A percentile compares a stretch with the other conserved stretches of the same genome.
Evolutionary conservation across 1,140 invertebrate genomes (phyloP).

Genomic region (Drosophila nikananu): DNA sequence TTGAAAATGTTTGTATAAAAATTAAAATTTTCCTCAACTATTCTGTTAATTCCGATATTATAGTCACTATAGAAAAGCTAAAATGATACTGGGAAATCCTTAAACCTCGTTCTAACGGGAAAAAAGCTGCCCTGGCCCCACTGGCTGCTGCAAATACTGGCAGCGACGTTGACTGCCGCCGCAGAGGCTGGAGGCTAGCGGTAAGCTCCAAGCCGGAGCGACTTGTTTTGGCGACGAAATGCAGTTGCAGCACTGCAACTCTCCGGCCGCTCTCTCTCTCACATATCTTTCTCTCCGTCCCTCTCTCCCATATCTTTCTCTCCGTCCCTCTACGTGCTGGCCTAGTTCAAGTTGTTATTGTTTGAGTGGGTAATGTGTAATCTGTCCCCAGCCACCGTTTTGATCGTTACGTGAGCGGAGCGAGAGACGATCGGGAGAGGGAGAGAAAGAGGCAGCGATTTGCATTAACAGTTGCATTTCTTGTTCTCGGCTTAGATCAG

Average conservation of each 20-base stretch:
- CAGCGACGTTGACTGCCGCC: background rate
- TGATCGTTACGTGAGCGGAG: conserved; percentile 37
- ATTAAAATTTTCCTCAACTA: background rate
- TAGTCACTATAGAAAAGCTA: too few relatives aligned
- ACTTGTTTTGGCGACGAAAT: conserved; percentile 73
- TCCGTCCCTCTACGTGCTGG: conserved; percentile 6
- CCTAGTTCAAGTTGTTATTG: conserved; percentile 61
- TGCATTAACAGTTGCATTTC: conserved; percentile 83
- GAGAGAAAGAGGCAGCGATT: conserved; percentile 43
- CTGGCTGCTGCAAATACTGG: background rate
- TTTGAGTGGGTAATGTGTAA: conserved; percentile 56
- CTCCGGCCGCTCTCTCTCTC: conserved; percentile 14
- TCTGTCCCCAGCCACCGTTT: conserved; percentile 56
- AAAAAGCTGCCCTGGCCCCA: background rate
- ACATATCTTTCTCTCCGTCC: background rate
- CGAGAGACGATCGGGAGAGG: background rate
- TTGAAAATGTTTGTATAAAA: background rate
- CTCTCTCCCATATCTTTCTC: background rate
- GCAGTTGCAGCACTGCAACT: conserved; percentile 20
- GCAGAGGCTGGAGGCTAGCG: conserved; percentile 53
- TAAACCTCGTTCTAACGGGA: background rate
- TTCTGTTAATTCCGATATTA: too few relatives aligned
- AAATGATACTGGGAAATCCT: background rate
- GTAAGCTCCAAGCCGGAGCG: conserved; percentile 60
- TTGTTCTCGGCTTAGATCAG: conserved; percentile 61